Evolutionary conservation across 2,113 vertebrate genomes (phyloP).

Genomic region (Saguinus midas): DNA sequence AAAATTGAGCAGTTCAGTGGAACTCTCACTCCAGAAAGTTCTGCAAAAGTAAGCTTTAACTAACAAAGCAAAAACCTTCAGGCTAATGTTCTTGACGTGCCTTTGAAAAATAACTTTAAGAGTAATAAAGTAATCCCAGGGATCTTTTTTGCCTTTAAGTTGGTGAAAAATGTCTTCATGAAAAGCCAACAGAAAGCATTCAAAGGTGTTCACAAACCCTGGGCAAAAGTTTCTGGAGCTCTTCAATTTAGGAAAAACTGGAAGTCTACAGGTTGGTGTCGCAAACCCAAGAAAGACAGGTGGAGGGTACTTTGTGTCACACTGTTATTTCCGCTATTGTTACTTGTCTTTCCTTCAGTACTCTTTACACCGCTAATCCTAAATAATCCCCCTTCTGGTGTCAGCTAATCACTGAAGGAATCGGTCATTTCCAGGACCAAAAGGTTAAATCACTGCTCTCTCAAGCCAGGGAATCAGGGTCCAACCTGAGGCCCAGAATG

Average conservation of each 20-base stretch:
- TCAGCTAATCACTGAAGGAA: background rate
- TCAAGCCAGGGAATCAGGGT: background rate
- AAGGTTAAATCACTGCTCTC: background rate
- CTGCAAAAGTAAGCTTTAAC: background rate
- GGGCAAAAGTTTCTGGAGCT: background rate
- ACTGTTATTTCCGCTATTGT: background rate
- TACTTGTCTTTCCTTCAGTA: background rate
- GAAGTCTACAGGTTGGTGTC: background rate
- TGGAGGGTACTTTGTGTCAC: accelerated
- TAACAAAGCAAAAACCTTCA: background rate
- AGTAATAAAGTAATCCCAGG: background rate
- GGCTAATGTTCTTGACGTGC: background rate
- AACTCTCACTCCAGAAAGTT: background rate
- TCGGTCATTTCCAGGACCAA: background rate
- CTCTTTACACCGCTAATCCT: background rate
- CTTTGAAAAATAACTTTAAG: background rate
- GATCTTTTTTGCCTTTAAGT: background rate
- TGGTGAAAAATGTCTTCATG: background rate
- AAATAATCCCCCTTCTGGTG: background rate
- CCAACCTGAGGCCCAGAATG: too few relatives aligned
- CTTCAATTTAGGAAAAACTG: background rate
- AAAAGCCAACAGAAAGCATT: background rate
- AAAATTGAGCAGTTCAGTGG: background rate
- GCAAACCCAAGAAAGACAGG: background rate
- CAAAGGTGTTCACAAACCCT: background rate